Conservation (phyloP, 2,113 vertebrate genomes). For the Microtus montanus region DNA sequence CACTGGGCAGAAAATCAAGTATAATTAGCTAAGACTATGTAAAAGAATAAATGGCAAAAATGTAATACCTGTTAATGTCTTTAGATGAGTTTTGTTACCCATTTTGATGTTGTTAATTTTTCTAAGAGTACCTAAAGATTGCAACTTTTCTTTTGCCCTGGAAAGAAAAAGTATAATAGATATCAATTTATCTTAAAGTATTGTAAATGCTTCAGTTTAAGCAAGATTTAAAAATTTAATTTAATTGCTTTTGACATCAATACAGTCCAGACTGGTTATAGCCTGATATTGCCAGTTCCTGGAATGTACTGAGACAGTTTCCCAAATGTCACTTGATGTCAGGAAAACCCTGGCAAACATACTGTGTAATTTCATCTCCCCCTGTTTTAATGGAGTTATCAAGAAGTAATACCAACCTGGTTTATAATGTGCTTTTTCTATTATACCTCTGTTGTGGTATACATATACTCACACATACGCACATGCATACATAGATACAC, state of each 20-base stretch:
- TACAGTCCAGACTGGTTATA: not conserved
- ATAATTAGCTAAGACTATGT: not conserved
- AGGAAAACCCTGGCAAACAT: not conserved
- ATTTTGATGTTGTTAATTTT: slow-evolving; percentile 16
- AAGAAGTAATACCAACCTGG: not conserved
- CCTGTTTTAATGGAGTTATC: slow-evolving; percentile 19
- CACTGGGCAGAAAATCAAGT: not conserved
- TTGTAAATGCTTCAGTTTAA: slow-evolving; percentile 27
- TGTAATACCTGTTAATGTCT: not conserved
- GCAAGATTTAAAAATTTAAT: slow-evolving; percentile 41
- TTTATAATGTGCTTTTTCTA: not conserved
- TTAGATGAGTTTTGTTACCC: not conserved
- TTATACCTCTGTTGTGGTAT: not conserved
- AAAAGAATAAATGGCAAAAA: not conserved
- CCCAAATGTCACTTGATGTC: slow-evolving; percentile 24
- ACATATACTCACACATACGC: not conserved
- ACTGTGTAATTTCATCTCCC: not conserved
- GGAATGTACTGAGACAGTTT: slow-evolving; percentile 24
- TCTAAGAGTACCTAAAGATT: not conserved
- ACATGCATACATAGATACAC: not conserved
- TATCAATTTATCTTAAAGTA: not conserved
- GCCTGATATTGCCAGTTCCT: not conserved
- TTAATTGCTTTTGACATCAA: slow-evolving; percentile 15
- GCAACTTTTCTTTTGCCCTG: slow-evolving; percentile 1
- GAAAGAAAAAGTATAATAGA: not conserved